These are phyloP conservation scores for Megaptera novaeangliae DNA, from an alignment of 2,113 vertebrate species.

Conservation along the genomic window DNA sequence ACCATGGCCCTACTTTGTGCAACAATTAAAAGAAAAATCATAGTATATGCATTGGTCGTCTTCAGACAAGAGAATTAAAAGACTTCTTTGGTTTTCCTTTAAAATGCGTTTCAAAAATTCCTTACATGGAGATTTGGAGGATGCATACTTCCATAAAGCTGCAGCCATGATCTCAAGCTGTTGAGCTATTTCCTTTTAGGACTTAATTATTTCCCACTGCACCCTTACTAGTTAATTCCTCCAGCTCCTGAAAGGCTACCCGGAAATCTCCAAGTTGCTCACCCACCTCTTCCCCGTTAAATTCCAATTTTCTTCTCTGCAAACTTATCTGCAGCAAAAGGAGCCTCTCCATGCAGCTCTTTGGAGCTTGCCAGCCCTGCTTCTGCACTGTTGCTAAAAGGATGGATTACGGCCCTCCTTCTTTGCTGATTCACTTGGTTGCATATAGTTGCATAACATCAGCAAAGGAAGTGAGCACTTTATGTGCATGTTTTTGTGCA, in stretches of 20 bases:
- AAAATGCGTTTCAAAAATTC: neutral
- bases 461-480: neutral
- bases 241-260: neutral
- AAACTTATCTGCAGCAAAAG: neutral
- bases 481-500: neutral
- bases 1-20: slow-evolving; percentile 25
- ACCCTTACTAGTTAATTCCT: neutral
- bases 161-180: neutral
- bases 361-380: neutral
- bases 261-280: neutral
- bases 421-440: neutral
- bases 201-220: neutral
- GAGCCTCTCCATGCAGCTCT: neutral
- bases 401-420: fast-evolving
- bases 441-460: fast-evolving
- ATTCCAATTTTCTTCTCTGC: neutral
- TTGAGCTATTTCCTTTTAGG: neutral
- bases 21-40: slow-evolving; percentile 50
- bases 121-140: neutral
- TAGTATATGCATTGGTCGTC: slow-evolving; percentile 12
- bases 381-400: neutral
- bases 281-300: neutral
- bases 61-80: slow-evolving; percentile 22
- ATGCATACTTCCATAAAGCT: neutral
- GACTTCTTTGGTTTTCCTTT: neutral